Evolutionary conservation across 2,113 vertebrate genomes (phyloP), one percentile per base, ranked within the genome.

Genomic region (Amphiprion ocellaris): DNA sequence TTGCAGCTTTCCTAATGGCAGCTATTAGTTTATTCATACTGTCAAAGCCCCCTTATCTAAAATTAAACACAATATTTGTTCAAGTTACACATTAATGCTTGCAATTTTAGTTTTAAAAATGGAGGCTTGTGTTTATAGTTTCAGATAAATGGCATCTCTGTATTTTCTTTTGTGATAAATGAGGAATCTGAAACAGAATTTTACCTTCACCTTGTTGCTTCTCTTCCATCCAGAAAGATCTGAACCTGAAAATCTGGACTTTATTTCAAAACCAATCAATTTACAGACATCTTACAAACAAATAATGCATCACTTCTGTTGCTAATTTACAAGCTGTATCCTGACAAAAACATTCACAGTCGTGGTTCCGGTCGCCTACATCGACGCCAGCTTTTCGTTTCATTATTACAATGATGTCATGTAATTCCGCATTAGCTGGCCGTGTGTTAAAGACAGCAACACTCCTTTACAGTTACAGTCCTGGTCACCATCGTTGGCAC

Each of bases 241-340:
- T 24, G n/a, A 17, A 24, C 8, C 1, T 60, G 46, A 4, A 52
- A 19, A 74, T 11, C 21, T 61, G 4, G 15, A 63, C 28, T 90
- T 84, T 82, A 87, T 87, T 89, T 75, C 15, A 82, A 82, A 88
- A 74, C 30, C 0, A 10, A 75, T 81, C 53, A 75, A 1, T 24
- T 66, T 28, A 86, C 55, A 83, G 52, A 86, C 55, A 83, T 52
- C 24, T 61, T 10, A 84, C 70, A 58, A 54, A 82, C 66, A 74
- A 44, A 83, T 50, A 70, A 74, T 9, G 4, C 14, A 14, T 24
- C 2, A 47, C 39, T 55, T 65, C 10, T 30, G 23, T 58, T 46
- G 49, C 49, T 41, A 54, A 33, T 54, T 73, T 53, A 49, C 24
- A 83, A 63, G 44, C 67, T 26, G 41, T 12, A 1, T 30, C 41